These are phyloP conservation scores for Hystrix cristata DNA, from an alignment of 2,113 vertebrate genomes.

Conservation along the genomic window DNA sequence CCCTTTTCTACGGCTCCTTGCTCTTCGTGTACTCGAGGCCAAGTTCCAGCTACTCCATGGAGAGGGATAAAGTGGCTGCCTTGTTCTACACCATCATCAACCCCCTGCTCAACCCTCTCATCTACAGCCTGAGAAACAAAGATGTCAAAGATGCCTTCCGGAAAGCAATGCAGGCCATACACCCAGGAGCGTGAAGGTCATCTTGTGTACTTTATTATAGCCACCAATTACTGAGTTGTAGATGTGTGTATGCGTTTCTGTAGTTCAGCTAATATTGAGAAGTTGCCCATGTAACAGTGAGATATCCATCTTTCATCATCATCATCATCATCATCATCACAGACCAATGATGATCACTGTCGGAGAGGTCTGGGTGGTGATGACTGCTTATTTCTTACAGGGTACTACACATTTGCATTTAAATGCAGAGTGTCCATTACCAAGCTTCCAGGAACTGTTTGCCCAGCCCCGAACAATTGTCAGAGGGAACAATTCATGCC, in stretches of 20 bases:
- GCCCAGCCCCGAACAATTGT: neutral
- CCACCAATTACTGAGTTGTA: too few relatives aligned
- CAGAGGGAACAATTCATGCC: neutral
- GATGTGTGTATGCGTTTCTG: neutral
- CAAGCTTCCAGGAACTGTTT: neutral
- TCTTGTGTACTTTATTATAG: neutral
- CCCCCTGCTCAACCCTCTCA: conserved; percentile 77
- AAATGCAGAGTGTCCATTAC: neutral
- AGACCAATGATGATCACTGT: neutral
- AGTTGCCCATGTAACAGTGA: neutral
- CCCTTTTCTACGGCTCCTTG: conserved; percentile 76
- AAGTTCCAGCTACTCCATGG: conserved; percentile 71
- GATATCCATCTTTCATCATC: neutral
- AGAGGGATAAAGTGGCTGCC: conserved; percentile 74
- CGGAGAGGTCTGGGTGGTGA: neutral
- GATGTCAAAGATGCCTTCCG: conserved; percentile 77
- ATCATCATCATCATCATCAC: too few relatives aligned
- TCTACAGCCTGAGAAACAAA: conserved; percentile 78
- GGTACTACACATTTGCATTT: neutral
- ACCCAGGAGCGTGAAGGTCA: neutral
- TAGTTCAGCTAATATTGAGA: neutral
- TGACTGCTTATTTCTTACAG: neutral
- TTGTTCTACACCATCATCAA: conserved; percentile 74
- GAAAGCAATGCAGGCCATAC: conserved; percentile 14
- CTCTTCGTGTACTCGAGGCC: conserved; percentile 80